A percentile compares a stretch with the other conserved stretches of the same genome.
phyloP scores from a whole-genome alignment of 1,140 invertebrate genomes.

The Nasonia vitripennis region DNA sequence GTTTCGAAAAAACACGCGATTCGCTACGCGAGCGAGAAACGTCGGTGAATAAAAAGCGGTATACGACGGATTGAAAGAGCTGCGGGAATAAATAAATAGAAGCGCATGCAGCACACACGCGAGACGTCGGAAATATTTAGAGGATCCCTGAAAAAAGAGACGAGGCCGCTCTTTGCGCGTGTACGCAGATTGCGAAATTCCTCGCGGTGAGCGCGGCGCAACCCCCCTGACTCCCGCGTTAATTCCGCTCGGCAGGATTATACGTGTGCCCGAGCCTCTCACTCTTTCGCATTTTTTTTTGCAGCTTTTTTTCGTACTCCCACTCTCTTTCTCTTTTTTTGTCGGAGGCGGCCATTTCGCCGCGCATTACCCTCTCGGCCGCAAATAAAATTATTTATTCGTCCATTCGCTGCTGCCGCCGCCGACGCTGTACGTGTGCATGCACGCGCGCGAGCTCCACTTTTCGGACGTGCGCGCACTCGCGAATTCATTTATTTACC shows the following conservation, averaged over 20 bases:
- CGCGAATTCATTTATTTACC: constrained; percentile 65
- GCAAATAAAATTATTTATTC: constrained; percentile 67
- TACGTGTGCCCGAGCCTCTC: constrained; percentile 10
- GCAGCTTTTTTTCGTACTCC: background rate
- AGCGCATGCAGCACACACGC: background rate
- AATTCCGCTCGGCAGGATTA: constrained; percentile 46
- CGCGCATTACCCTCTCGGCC: constrained; percentile 45
- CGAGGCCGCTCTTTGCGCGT: background rate
- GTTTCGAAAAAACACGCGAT: background rate
- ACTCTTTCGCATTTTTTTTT: background rate
- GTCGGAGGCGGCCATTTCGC: constrained; percentile 3
- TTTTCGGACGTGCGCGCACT: constrained; percentile 60
- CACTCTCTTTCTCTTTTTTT: background rate
- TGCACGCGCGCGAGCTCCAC: constrained; percentile 47
- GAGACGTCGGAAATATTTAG: constrained; percentile 46
- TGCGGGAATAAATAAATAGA: constrained; percentile 44
- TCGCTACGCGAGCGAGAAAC: background rate
- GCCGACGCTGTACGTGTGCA: constrained; percentile 34
- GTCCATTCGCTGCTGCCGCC: constrained; percentile 45
- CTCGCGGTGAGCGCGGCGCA: background rate
- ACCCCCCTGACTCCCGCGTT: constrained; percentile 1
- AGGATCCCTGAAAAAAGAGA: background rate
- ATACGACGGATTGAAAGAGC: background rate
- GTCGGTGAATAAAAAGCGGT: background rate
- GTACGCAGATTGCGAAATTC: constrained; percentile 40